A percentile compares a stretch with the other conserved stretches of the same genome.
These are phyloP conservation scores for Diachasma alloeum DNA, from an alignment of 1,140 invertebrate genomes.

Conservation along the genomic window DNA sequence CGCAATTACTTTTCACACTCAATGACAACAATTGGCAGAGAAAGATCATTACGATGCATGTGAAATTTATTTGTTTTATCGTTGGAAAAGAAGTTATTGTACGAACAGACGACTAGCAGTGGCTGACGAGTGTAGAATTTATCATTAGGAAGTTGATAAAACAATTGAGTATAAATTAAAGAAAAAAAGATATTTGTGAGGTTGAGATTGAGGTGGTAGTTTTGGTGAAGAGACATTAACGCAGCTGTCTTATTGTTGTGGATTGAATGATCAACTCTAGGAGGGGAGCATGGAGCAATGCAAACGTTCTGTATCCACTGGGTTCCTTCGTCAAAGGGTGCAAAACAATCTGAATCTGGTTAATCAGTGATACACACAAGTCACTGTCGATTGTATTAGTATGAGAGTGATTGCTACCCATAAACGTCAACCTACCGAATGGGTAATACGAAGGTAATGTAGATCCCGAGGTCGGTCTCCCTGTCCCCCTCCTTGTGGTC, in stretches of 20 bases:
- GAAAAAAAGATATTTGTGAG: constrained; percentile 37
- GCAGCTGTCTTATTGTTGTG: constrained; percentile 66
- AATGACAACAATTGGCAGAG: background rate
- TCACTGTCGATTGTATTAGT: constrained; percentile 53
- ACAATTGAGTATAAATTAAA: constrained; percentile 16
- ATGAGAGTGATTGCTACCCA: constrained; percentile 64
- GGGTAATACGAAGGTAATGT: constrained; percentile 66
- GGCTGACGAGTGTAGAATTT: constrained; percentile 42
- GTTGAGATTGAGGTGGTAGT: constrained; percentile 43
- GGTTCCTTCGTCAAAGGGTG: constrained; percentile 62
- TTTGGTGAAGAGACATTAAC: constrained; percentile 60
- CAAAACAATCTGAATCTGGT: constrained; percentile 60
- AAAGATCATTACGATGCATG: background rate
- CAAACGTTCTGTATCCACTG: constrained; percentile 59
- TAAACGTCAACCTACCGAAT: constrained; percentile 62
- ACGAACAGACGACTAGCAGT: constrained; percentile 14
- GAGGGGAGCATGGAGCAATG: constrained; percentile 61
- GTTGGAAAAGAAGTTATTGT: background rate
- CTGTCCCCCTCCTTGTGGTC: constrained; percentile 7
- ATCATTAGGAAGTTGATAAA: constrained; percentile 22
- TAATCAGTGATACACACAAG: constrained; percentile 62
- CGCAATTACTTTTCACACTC: background rate
- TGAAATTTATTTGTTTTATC: constrained; percentile 40
- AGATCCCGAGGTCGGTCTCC: constrained; percentile 64
- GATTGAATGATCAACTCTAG: constrained; percentile 66